Percentiles rank a stretch among this genome's conserved stretches.
Conservation (phyloP, 2,797 vertebrate genomes). For the Anolis apletophallus region DNA sequence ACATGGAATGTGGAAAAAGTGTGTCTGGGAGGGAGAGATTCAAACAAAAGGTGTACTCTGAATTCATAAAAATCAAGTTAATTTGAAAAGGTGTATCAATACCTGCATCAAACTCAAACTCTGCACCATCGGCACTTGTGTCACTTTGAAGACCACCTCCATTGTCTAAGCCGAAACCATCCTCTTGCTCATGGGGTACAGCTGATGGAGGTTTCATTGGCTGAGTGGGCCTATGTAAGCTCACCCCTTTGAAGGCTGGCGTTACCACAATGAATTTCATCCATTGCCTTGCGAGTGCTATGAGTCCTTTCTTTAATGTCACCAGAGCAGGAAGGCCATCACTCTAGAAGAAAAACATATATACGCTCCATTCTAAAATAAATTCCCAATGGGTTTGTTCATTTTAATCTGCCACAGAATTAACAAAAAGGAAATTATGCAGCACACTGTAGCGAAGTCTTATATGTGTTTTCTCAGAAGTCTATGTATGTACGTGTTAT, state of each 20-base stretch:
- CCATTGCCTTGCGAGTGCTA: conserved; percentile 97
- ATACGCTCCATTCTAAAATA: not conserved
- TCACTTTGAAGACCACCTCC: conserved; percentile 93
- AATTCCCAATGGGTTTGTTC: not conserved
- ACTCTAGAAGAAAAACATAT: conserved; percentile 78
- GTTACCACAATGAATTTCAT: conserved; percentile 99
- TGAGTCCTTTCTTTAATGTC: conserved; percentile 96
- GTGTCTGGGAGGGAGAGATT: not conserved
- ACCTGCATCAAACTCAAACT: conserved; percentile 99
- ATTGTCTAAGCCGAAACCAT: conserved; percentile 86
- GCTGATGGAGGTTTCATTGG: conserved; percentile 84
- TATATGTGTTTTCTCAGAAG: not conserved
- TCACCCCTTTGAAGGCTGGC: conserved; percentile 95
- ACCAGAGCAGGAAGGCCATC: conserved; percentile 96
- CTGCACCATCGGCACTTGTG: conserved; percentile 95
- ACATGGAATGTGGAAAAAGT: not conserved
- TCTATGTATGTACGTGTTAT: too few relatives aligned
- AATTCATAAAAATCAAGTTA: not conserved
- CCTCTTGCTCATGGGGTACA: conserved; percentile 76
- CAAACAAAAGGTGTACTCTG: not conserved
- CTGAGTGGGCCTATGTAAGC: conserved; percentile 89
- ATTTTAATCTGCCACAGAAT: not conserved
- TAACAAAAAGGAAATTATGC: not conserved
- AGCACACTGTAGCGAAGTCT: not conserved
- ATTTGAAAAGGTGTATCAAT: conserved; percentile 40